Evolutionary conservation across 2,113 vertebrate genomes (phyloP), one percentile per base, ranked within the genome.

Genomic region (Thermophis baileyi): DNA sequence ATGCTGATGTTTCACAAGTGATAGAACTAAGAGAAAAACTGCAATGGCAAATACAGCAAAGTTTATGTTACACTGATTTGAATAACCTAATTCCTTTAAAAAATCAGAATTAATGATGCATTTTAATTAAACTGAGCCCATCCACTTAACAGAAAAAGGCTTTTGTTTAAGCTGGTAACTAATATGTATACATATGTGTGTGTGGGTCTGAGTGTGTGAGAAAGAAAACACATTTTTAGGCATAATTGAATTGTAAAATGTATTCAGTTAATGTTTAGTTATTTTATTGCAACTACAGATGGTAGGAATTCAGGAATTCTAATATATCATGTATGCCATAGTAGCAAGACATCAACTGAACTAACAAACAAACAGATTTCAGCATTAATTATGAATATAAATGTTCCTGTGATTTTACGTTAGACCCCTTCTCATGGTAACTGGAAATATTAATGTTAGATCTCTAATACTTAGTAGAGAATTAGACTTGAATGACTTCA

Each of bases 191-290:
- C 53, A 18, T 10, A 6, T 35, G 6, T 40, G 3, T 12, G 11
- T 63, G 30, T 4, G 6, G 18, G 18, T 40, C 16, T 81, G 69
- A 40, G 2, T 40, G 69, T 81, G 35, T 40, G 35, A 44, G 74
- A 81, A 35, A 69, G 60, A 87, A 60, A 24, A 87, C 30, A 87
- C 40, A 3, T 92, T 88, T 92, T 49, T 69, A 14, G 87, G 47
- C 91, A 50, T 57, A 94, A 91, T 88, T 95, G 35, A 46, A 44
- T 24, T 92, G 47, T 93, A 90, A 95, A 60, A 49, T 95, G n/a
- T 0, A 2, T 85, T 92, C 92, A 57, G 94, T 94, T 95, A 94
- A 93, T 95, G 95, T 95, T 95, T 93, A 93, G 55, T 91, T 60
- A 30, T 40, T 92, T 93, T 92, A n/a, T 91, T 96, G 91, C 89